Evolutionary conservation across 23 tunicate genomes (phyloP), one percentile per base, ranked within the genome.

Genomic region (Trididemnum miniatum): DNA sequence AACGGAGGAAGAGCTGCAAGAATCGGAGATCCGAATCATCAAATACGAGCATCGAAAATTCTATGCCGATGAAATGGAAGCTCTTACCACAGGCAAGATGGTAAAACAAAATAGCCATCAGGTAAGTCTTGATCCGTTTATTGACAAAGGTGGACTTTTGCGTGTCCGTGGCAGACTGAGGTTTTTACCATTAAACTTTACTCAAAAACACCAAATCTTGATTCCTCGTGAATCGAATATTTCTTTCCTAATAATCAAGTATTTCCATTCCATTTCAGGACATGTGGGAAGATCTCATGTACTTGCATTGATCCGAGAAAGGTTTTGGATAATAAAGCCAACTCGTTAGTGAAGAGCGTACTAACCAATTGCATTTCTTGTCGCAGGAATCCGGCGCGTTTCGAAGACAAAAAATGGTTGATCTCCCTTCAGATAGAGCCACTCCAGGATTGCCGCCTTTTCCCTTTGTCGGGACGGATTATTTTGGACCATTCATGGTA

Each of bases 391-490:
- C 34, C 36, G n/a, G 82, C 65, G 1, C 26, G 28, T 12, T 33
- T 59, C n/a, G 83, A 59, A 64, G 2, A 1, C 83, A 85, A 57
- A 35, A 38, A 26, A 76, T 77, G 89, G 57, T 79, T 23, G 36
- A 76, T 59, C 38, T 85, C 2, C 83, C 83, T 20, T 25, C 32
- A 15, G 65, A 77, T 31, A 64, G 89, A 62, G 31, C 77, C 20
- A 65, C 25, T 38, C 76, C 83, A 4, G 40, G 62, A 60, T 38
- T 72, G 50, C 77, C 89, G 22, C 89, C 74, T 1, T 75, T 84
- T 59, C 29, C 72, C 1, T 84, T 26, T 85, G 54, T 35, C 1
- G 89, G 74, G 1, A 65, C 37, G 2, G 83, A 85, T 38, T 77
- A 37, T 64, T 85, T 85, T 40, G 89, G 83, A 20, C 57, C 52